Conservation (phyloP, 2,888 invertebrate species). For the Cataglyphis livida region DNA sequence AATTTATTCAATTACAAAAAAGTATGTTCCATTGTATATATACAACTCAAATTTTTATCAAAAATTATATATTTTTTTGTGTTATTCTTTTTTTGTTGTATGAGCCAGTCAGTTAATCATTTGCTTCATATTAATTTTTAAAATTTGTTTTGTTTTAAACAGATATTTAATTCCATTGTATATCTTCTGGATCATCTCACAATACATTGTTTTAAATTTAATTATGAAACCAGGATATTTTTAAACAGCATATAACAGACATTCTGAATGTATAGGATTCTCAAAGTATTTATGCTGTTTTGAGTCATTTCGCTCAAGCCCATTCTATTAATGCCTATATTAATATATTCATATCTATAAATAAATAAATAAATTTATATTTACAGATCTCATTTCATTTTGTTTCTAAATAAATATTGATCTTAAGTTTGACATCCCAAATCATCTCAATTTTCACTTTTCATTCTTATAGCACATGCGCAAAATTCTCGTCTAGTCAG, state of each 20-base stretch:
- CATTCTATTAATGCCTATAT: constrained; percentile 97
- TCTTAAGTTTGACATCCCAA: background rate
- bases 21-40: background rate
- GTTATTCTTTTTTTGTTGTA: background rate
- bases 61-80: background rate
- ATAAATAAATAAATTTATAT: background rate
- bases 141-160: background rate
- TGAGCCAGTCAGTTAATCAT: background rate
- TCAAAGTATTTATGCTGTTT: constrained; percentile 95
- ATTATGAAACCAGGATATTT: constrained; percentile 93
- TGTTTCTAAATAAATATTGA: background rate
- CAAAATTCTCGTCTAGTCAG: background rate
- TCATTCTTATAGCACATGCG: too few relatives aligned
- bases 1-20: constrained; percentile 10
- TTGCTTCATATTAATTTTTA: background rate
- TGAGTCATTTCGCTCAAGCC: constrained; percentile 98
- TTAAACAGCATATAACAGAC: constrained; percentile 92
- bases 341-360: constrained; percentile 85
- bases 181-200: constrained; percentile 92
- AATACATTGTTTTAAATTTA: constrained; percentile 90
- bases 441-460: too few relatives aligned
- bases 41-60: background rate
- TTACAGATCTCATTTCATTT: background rate
- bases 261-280: constrained; percentile 90
- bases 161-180: constrained; percentile 88